phyloP scores from a whole-genome alignment of 2,888 invertebrate genomes.

The Nasonovia ribisnigri region DNA sequence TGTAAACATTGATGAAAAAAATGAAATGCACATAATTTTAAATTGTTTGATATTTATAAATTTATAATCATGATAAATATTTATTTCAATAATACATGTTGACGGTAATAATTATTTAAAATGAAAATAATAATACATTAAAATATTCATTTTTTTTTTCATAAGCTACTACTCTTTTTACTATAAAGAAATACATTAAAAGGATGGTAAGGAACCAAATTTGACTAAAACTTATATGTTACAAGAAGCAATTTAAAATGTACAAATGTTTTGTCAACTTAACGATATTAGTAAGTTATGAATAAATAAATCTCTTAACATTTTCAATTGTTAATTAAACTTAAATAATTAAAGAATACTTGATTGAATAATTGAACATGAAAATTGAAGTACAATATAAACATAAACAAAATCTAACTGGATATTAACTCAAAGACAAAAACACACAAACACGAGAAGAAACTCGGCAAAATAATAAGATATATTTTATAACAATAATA shows the following conservation, averaged over 20 bases:
- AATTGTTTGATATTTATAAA: background rate
- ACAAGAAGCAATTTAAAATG: conserved; percentile 5
- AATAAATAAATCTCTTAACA: conserved; percentile 25
- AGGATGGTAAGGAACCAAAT: conserved; percentile 56
- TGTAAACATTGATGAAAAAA: background rate
- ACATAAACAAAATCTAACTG: background rate
- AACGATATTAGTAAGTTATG: conserved; percentile 26
- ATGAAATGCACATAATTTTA: background rate
- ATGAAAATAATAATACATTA: conserved; percentile 42
- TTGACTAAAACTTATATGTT: conserved; percentile 32
- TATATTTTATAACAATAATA: conserved; percentile 27
- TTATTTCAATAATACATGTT: conserved; percentile 13
- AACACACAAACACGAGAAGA: conserved; percentile 41
- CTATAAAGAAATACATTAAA: conserved; percentile 39
- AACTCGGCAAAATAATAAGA: conserved; percentile 10
- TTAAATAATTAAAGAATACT: background rate
- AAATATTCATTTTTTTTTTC: conserved; percentile 15
- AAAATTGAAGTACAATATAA: conserved; percentile 24
- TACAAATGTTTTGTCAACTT: background rate
- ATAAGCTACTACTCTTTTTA: conserved; percentile 25
- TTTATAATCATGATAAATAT: background rate
- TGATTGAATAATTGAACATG: background rate
- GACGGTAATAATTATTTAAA: conserved; percentile 12
- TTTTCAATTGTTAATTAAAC: conserved; percentile 37
- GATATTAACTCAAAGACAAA: conserved; percentile 36